Evolutionary conservation across 35 echinoderm and acorn worm genomes (phyloP).

Genomic region (Strongylocentrotus purpuratus): DNA sequence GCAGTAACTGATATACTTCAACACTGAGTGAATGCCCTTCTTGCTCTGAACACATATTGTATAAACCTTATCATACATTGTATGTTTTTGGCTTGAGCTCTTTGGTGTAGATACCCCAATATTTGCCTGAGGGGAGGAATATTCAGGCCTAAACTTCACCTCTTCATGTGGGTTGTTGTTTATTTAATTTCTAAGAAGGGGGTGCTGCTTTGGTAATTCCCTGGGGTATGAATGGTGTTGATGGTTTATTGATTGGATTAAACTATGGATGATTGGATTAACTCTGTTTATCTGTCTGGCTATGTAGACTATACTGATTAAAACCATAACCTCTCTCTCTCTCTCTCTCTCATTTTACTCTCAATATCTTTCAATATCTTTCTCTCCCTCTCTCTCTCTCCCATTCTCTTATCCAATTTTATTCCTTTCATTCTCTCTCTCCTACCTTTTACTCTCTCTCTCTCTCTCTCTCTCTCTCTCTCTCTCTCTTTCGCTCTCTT

Average conservation of each 20-base stretch:
- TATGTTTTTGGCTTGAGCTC: neutral
- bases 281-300: conserved; percentile 23
- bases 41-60: too few species aligned
- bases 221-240: conserved; percentile 6
- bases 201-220: neutral
- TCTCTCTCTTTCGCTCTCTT: neutral
- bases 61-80: neutral
- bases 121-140: neutral
- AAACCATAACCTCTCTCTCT: neutral
- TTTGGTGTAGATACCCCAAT: neutral
- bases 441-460: neutral
- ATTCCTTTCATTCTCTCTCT: neutral
- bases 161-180: neutral
- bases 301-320: conserved; percentile 41
- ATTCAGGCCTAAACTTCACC: neutral
- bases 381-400: neutral
- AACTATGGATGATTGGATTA: conserved; percentile 8
- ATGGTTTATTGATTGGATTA: conserved; percentile 36
- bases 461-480: neutral
- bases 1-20: too few species aligned
- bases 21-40: too few species aligned
- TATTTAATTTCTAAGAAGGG: neutral
- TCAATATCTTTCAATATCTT: too few species aligned
- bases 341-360: too few species aligned
- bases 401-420: neutral